These are phyloP conservation scores for Sinella curviseta DNA, from an alignment of 1,140 invertebrate genomes.

Conservation along the genomic window DNA sequence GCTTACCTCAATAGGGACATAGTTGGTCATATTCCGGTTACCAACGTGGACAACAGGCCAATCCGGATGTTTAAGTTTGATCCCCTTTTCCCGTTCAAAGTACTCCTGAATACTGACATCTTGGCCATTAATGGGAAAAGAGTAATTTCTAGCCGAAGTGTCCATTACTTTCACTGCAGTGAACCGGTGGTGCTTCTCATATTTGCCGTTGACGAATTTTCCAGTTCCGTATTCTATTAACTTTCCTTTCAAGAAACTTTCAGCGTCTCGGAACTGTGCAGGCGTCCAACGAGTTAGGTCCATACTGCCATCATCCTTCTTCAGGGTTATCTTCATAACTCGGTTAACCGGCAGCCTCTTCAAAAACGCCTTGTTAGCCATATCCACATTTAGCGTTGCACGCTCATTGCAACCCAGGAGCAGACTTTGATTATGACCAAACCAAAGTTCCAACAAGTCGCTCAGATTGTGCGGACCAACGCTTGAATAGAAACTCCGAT, in stretches of 20 bases:
- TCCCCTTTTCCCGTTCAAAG: background rate
- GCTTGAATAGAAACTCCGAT: background rate
- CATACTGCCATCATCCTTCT: background rate
- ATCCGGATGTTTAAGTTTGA: background rate
- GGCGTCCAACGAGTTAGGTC: background rate
- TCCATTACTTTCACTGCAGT: background rate
- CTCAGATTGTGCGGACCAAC: background rate
- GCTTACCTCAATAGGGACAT: conserved; percentile 11
- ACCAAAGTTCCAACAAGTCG: background rate
- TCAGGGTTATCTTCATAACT: background rate
- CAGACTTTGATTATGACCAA: background rate
- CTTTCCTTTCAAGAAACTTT: background rate
- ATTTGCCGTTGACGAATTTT: background rate
- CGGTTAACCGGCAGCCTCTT: background rate
- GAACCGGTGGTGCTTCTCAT: background rate
- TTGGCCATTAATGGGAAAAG: background rate
- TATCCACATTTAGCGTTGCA: background rate
- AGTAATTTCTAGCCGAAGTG: background rate
- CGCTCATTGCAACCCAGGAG: background rate
- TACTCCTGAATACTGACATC: background rate
- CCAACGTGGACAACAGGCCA: conserved; percentile 15
- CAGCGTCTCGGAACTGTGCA: background rate
- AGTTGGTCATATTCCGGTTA: conserved; percentile 13
- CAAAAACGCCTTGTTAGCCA: background rate
- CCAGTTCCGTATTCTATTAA: background rate